Evolutionary conservation across 2,113 vertebrate genomes (phyloP).

Genomic region (Lepisosteus oculatus): DNA sequence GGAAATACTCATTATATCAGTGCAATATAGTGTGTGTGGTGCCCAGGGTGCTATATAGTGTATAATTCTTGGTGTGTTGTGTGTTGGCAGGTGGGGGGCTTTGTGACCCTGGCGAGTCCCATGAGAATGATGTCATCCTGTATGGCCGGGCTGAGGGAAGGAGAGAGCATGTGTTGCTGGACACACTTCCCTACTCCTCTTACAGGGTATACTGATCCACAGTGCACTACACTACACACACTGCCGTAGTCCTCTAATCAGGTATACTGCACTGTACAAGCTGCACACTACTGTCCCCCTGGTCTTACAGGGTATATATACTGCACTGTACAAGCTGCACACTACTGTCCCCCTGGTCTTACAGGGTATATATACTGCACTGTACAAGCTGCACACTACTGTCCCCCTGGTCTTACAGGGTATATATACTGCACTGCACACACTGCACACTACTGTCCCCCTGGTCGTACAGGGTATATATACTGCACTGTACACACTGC

Average conservation of each 20-base stretch:
- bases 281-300: background rate
- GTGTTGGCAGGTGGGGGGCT: constrained; percentile 70
- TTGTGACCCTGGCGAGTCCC: constrained; percentile 88
- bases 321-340: too few relatives aligned
- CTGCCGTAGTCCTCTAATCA: background rate
- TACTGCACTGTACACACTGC: too few relatives aligned
- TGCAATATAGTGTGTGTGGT: constrained; percentile 4
- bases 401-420: too few relatives aligned
- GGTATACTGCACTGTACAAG: background rate
- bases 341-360: too few relatives aligned
- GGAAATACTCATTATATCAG: background rate
- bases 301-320: too few relatives aligned
- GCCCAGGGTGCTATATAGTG: background rate
- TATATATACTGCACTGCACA: too few relatives aligned
- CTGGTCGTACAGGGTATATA: too few relatives aligned
- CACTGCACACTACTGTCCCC: too few relatives aligned
- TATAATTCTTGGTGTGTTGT: background rate
- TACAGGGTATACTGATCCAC: constrained; percentile 74
- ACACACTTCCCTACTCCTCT: constrained; percentile 82
- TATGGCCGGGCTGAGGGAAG: constrained; percentile 83
- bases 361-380: too few relatives aligned
- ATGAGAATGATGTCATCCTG: constrained; percentile 82
- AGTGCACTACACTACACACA: constrained; percentile 1
- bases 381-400: too few relatives aligned
- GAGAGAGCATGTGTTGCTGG: constrained; percentile 77